phyloP scores from a whole-genome alignment of 2,113 vertebrate species.

The Progne subis region DNA sequence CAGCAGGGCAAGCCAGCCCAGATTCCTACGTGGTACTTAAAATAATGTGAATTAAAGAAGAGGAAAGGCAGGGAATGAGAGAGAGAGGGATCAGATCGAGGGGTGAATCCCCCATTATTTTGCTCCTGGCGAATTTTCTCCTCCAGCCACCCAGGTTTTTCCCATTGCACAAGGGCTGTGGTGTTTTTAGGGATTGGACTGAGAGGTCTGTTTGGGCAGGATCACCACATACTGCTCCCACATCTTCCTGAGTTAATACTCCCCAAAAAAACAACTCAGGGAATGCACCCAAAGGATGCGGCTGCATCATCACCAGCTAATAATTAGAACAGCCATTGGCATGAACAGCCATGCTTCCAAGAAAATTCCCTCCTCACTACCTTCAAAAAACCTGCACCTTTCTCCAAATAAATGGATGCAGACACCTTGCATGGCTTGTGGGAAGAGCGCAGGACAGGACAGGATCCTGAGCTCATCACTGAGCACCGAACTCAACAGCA shows the following conservation, averaged over 20 bases:
- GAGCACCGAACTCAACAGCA: not conserved
- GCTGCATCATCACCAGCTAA: not conserved
- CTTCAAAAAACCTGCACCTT: not conserved
- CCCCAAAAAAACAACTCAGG: not conserved
- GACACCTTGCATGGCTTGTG: fast-evolving
- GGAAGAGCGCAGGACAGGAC: fast-evolving
- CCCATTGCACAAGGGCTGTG: not conserved
- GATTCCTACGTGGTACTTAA: not conserved
- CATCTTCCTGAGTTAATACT: not conserved
- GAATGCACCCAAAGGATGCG: fast-evolving
- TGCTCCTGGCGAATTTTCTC: not conserved
- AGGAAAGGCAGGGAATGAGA: not conserved
- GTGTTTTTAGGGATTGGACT: not conserved
- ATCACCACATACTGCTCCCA: not conserved
- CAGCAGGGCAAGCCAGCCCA: not conserved
- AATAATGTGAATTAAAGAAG: not conserved
- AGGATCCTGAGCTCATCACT: fast-evolving
- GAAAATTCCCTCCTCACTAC: not conserved
- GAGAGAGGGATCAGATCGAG: not conserved
- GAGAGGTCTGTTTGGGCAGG: not conserved
- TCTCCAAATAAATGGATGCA: not conserved
- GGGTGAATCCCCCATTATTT: not conserved
- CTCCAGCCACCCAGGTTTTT: not conserved
- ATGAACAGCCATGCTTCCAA: not conserved
- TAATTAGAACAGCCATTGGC: not conserved